Conservation (phyloP, 2,797 vertebrate species). For the Pelobates cultripes region DNA sequence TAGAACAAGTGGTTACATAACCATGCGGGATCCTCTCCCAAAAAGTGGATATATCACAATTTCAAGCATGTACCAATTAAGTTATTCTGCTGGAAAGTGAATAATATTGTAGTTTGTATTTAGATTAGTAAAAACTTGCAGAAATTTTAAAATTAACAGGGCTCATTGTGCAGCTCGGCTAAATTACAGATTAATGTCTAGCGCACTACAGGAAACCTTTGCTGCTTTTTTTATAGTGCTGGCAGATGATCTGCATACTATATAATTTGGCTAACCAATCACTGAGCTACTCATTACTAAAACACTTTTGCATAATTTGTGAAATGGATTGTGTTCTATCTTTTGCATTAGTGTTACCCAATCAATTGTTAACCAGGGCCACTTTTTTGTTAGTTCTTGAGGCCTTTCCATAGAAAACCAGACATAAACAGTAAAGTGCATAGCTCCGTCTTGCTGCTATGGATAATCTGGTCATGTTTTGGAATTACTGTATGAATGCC, state of each 20-base stretch:
- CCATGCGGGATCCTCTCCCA: neutral
- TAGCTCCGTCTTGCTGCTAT: slow-evolving; percentile 25
- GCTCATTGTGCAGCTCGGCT: too few species aligned
- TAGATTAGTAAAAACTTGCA: neutral
- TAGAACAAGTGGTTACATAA: too few species aligned
- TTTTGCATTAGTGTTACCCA: neutral
- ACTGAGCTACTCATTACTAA: neutral
- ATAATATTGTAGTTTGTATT: neutral
- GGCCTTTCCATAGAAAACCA: neutral
- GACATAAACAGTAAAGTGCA: neutral
- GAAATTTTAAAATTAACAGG: too few species aligned
- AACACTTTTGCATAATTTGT: neutral
- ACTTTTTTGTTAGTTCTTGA: neutral
- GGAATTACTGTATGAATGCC: slow-evolving; percentile 47
- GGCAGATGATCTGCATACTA: neutral
- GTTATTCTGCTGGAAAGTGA: neutral
- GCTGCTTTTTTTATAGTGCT: neutral
- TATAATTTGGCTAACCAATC: neutral
- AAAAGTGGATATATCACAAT: neutral
- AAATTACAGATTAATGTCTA: neutral
- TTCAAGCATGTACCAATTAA: neutral
- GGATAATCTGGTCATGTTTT: slow-evolving; percentile 30
- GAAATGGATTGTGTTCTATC: neutral
- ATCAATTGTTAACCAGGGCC: neutral
- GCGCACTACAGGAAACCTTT: neutral